Base-by-base conservation (phyloP, 1,140 invertebrate genomes). In the Drosophila sturtevanti region DNA sequence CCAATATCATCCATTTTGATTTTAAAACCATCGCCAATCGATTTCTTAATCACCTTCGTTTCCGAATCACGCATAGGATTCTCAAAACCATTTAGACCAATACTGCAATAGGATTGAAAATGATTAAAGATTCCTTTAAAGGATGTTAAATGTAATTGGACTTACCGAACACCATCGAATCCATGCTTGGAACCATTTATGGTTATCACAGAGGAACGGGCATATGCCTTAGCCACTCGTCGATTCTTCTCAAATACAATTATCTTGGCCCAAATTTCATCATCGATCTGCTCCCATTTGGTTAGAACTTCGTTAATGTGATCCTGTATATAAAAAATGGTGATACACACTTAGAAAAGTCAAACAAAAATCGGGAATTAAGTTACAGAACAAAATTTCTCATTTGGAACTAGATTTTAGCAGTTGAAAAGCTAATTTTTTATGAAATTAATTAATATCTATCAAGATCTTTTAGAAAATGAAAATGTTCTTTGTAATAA, bases 251-350 rank as follows among this genome's bases (percentile, higher is more conserved):
- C 98, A 90, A 99, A 96, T 44, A 98, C 97, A 81, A 99, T 98
- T 34, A 99, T 96, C 94, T 99, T 99, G 55, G 98, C 97, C 98
- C 98, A 99, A 78, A 99, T 99, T 92, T 98, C 98, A 91, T 99
- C 98, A 89, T 99, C 98, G 77, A 99, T 98, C 93, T 98, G 97
- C 75, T 96, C 97, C 97, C 98, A 98, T 94, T 98, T 98, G 92
- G 97, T 95, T 66, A 98, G 92, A 48, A 99, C 97, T 93, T 99
- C 98, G 90, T 98, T 96, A 92, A 99, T 97, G 93, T 99, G 98
- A 93, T 98, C 97, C 98, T 98, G 93, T n/a, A 91, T 92, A 37
- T 7, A 11, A 4, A 12, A 2, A 52, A 7, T 1, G 34, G 27
- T 54, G 18, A 7, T 34, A 48, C n/a, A n/a, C 4, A 41, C 12